Evolutionary conservation across 2,888 invertebrate genomes (phyloP).

Genomic region (Drosophila nr. fundita): DNA sequence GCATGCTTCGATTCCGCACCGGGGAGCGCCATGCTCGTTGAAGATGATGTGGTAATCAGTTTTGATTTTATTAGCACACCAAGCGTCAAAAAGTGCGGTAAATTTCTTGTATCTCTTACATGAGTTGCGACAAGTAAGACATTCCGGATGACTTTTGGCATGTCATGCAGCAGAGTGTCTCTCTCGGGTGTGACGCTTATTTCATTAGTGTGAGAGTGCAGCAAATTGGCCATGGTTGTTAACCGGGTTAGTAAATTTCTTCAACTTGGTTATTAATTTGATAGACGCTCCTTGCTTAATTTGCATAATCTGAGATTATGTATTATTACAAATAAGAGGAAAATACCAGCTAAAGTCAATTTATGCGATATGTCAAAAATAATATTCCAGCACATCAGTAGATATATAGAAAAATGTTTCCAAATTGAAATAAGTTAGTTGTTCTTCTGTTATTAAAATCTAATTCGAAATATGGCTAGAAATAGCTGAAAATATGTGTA

Average conservation of each 20-base stretch:
- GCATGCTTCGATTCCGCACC: slow-evolving; percentile 72
- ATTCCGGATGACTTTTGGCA: background rate
- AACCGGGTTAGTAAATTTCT: slow-evolving; percentile 9
- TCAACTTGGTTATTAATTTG: background rate
- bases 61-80: slow-evolving; percentile 78
- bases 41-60: slow-evolving; percentile 80
- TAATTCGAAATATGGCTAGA: background rate
- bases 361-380: background rate
- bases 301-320: slow-evolving; percentile 1
- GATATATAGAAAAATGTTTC: background rate
- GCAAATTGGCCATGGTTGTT: slow-evolving; percentile 7
- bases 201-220: background rate
- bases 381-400: background rate
- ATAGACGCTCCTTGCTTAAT: background rate
- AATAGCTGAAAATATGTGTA: background rate
- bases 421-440: background rate
- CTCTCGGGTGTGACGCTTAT: background rate
- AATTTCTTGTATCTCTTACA: slow-evolving; percentile 50
- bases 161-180: slow-evolving; percentile 3
- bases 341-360: background rate
- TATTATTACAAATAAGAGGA: background rate
- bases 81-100: slow-evolving; percentile 36
- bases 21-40: slow-evolving; percentile 45
- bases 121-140: slow-evolving; percentile 24
- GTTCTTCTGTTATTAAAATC: background rate